Evolutionary conservation across 2,113 vertebrate genomes (phyloP).

Genomic region (Myrmecophaga tridactyla): DNA sequence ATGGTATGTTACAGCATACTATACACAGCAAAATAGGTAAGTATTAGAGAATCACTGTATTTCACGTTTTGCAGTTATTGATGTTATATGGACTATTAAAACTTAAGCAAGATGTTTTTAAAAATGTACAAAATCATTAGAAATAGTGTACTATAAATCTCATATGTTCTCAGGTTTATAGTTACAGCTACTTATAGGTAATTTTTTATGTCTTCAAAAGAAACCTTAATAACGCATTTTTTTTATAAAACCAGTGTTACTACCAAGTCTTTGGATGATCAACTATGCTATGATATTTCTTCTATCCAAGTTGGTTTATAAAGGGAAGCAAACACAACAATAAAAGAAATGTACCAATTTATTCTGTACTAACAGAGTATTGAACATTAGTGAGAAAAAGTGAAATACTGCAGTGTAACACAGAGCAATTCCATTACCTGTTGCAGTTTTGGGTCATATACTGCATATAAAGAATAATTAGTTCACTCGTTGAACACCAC

Average conservation of each 20-base stretch:
- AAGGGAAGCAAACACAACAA: conserved; percentile 73
- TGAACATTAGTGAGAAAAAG: conserved; percentile 62
- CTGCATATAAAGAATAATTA: conserved; percentile 73
- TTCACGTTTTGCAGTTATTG: conserved; percentile 33
- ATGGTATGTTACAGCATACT: neutral
- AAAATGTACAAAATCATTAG: conserved; percentile 37
- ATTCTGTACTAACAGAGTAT: conserved; percentile 74
- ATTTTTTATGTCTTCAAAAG: conserved; percentile 57
- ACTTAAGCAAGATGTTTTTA: conserved; percentile 9
- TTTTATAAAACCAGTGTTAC: conserved; percentile 10
- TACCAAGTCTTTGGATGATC: conserved; percentile 68
- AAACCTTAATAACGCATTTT: conserved; percentile 59
- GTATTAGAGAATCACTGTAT: conserved; percentile 8
- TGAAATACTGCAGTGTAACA: conserved; percentile 63
- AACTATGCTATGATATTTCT: conserved; percentile 68
- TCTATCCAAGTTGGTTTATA: conserved; percentile 66
- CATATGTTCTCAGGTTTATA: conserved; percentile 60
- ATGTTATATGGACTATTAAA: conserved; percentile 53
- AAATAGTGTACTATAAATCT: conserved; percentile 50
- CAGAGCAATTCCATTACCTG: conserved; percentile 66
- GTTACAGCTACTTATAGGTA: conserved; percentile 51
- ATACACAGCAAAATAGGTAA: neutral
- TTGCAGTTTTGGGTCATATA: conserved; percentile 63
- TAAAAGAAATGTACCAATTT: conserved; percentile 70
- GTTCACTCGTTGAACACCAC: conserved; percentile 63